Percentiles rank a stretch among this genome's conserved stretches.
These are phyloP conservation scores for Neopelma chrysocephalum DNA, from an alignment of 2,797 vertebrate species.

Conservation along the genomic window DNA sequence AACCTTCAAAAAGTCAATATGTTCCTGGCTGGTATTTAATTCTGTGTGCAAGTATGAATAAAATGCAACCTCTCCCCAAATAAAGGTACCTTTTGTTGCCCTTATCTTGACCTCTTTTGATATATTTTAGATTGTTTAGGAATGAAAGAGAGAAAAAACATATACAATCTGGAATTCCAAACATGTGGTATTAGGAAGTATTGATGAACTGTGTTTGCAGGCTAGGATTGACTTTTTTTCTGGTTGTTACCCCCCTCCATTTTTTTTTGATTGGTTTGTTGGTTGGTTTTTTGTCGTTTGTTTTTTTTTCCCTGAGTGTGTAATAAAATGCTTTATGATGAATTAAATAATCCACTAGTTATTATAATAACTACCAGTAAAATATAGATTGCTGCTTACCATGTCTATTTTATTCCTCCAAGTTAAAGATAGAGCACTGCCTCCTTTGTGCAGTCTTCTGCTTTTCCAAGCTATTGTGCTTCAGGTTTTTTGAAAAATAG, in stretches of 20 bases:
- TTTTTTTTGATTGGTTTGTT: background rate
- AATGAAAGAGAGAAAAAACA: background rate
- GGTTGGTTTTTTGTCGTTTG: background rate
- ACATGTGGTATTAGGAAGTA: background rate
- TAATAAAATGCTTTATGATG: background rate
- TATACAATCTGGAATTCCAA: background rate
- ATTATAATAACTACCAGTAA: background rate
- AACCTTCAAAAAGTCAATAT: background rate
- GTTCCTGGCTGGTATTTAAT: background rate
- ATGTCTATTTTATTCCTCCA: background rate
- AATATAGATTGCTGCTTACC: background rate
- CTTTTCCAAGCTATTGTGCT: background rate
- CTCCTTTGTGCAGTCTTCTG: background rate
- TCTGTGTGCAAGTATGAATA: background rate
- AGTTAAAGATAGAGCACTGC: background rate
- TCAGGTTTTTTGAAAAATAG: background rate
- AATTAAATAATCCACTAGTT: background rate
- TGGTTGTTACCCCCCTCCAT: too few species aligned
- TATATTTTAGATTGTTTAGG: background rate
- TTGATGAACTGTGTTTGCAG: background rate
- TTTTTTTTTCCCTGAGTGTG: background rate
- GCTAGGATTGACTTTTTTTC: background rate
- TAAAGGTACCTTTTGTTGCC: background rate
- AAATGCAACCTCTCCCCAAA: background rate
- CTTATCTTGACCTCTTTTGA: background rate